These are phyloP conservation scores for Serranus cabrilla DNA, from an alignment of 2,797 vertebrate genomes.

Conservation along the genomic window DNA sequence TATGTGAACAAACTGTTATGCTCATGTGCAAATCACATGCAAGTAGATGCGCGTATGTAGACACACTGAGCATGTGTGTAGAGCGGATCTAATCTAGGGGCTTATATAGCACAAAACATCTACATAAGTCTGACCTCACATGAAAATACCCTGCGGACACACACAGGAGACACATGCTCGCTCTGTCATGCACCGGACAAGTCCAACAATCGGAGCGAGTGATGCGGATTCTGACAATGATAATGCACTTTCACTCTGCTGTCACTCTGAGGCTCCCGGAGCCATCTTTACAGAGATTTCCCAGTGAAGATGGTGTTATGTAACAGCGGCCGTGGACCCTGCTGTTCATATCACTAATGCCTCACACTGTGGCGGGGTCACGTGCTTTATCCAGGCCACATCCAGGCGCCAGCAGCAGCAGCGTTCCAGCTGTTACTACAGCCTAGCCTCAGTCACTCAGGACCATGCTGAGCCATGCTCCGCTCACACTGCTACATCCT, in stretches of 20 bases:
- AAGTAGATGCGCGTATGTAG: conserved; percentile 8
- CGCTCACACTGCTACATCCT: conserved; percentile 45
- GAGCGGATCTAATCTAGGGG: conserved; percentile 34
- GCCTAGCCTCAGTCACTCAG: conserved; percentile 69
- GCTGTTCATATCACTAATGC: conserved; percentile 86
- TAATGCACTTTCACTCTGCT: conserved; percentile 76
- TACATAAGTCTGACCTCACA: conserved; percentile 53
- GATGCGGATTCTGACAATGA: conserved; percentile 65
- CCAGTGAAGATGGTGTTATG: conserved; percentile 80
- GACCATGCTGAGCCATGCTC: conserved; percentile 64
- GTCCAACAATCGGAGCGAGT: conserved; percentile 46
- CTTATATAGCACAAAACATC: conserved; percentile 47
- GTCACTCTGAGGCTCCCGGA: conserved; percentile 62
- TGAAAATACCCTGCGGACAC: conserved; percentile 45
- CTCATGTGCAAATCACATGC: background rate
- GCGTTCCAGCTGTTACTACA: conserved; percentile 83
- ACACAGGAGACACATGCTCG: conserved; percentile 46
- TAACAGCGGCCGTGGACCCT: conserved; percentile 76
- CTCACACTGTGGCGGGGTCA: conserved; percentile 79
- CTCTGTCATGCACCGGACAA: conserved; percentile 58
- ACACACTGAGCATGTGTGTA: conserved; percentile 30
- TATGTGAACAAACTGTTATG: background rate
- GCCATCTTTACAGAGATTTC: conserved; percentile 78
- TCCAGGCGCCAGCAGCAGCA: conserved; percentile 78
- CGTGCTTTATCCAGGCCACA: conserved; percentile 81